Conservation (phyloP, 2,113 vertebrate genomes). For the Crotalus viridis region DNA sequence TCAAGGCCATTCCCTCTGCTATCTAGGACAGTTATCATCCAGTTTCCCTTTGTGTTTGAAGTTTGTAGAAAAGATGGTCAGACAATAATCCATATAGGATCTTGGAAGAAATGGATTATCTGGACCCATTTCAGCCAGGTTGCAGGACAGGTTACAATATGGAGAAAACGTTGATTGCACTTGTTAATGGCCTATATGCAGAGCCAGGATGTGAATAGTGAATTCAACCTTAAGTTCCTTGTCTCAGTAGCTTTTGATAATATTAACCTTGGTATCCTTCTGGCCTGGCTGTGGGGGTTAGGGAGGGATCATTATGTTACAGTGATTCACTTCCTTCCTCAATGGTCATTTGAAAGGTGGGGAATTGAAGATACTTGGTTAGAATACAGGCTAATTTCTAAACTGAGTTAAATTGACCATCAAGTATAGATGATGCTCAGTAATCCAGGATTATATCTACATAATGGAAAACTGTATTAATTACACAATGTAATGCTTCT, state of each 20-base stretch:
- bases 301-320: background rate
- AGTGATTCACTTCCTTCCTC: background rate
- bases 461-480: constrained; percentile 68
- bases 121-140: background rate
- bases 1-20: background rate
- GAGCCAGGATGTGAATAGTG: background rate
- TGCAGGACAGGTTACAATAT: background rate
- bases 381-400: constrained; percentile 60
- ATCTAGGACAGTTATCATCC: background rate
- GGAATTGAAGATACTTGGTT: background rate
- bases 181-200: background rate
- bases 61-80: background rate
- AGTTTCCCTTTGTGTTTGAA: background rate
- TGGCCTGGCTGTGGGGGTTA: background rate
- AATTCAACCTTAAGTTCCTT: background rate
- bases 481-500: constrained; percentile 70
- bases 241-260: background rate
- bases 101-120: background rate
- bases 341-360: background rate
- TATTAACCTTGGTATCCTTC: background rate
- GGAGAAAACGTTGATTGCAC: background rate
- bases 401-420: constrained; percentile 70
- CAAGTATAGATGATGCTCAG: constrained; percentile 70
- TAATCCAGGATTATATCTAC: constrained; percentile 70
- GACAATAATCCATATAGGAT: background rate